These are phyloP conservation scores for Atta texana DNA, from an alignment of 1,140 invertebrate genomes.

Conservation along the genomic window DNA sequence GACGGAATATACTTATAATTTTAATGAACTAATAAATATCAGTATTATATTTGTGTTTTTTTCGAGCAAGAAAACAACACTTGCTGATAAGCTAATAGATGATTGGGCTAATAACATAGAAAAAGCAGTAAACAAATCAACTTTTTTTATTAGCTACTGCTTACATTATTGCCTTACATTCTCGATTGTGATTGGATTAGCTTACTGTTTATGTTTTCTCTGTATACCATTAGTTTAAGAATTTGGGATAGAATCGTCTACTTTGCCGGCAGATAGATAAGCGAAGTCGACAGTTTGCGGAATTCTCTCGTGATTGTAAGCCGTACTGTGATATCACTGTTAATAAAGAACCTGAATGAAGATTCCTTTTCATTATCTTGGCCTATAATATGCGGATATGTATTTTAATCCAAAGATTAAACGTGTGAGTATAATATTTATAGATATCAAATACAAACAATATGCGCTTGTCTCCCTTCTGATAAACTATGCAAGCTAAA, in stretches of 20 bases:
- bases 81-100: neutral
- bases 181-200: no score
- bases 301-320: neutral
- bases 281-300: neutral
- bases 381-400: neutral
- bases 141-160: no score
- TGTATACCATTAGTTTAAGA: neutral
- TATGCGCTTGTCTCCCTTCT: neutral
- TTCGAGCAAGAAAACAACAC: neutral
- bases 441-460: neutral
- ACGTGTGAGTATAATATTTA: slow-evolving; percentile 24
- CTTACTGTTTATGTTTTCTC: no score
- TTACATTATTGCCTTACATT: no score
- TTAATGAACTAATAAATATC: no score
- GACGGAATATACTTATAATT: neutral
- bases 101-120: neutral
- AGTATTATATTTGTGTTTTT: neutral
- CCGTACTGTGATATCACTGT: neutral
- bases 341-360: neutral
- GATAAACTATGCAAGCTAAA: slow-evolving; percentile 25
- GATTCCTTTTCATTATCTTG: neutral
- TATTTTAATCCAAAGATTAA: slow-evolving; percentile 25
- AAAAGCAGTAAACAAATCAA: no score
- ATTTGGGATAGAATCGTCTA: neutral
- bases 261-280: neutral